Evolutionary conservation across 1,140 invertebrate species (phyloP).

Genomic region (Mizuhopecten yessoensis): DNA sequence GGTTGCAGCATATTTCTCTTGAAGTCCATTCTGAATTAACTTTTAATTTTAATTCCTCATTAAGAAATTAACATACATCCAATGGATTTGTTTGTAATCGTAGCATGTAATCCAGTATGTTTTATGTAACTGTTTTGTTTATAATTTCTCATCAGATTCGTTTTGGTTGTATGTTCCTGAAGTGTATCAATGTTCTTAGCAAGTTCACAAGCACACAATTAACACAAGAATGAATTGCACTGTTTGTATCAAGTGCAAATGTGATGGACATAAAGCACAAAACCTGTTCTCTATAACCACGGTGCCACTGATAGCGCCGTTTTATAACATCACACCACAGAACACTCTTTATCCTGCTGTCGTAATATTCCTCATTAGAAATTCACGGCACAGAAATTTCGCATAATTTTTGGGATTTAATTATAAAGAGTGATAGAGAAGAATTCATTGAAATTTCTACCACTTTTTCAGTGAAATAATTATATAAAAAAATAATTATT

Average conservation of each 20-base stretch:
- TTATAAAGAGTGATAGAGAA: background rate
- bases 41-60: too few relatives aligned
- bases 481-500: background rate
- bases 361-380: background rate
- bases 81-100: too few relatives aligned
- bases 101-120: too few relatives aligned
- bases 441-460: background rate
- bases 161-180: background rate
- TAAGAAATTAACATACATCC: too few relatives aligned
- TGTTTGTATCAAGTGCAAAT: background rate
- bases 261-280: background rate
- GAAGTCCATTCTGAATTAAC: too few relatives aligned
- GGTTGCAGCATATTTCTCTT: background rate
- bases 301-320: background rate
- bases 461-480: background rate
- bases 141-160: too few relatives aligned
- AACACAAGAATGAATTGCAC: background rate
- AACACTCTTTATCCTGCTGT: background rate
- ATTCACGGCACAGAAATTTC: background rate
- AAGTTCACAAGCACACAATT: background rate
- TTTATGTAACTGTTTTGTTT: too few relatives aligned
- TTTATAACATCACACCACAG: background rate
- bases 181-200: background rate
- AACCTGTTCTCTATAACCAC: background rate
- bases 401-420: conserved; percentile 17